These are phyloP conservation scores for Motacilla tschutschensis DNA, from an alignment of 2,113 vertebrate species.

Conservation along the genomic window DNA sequence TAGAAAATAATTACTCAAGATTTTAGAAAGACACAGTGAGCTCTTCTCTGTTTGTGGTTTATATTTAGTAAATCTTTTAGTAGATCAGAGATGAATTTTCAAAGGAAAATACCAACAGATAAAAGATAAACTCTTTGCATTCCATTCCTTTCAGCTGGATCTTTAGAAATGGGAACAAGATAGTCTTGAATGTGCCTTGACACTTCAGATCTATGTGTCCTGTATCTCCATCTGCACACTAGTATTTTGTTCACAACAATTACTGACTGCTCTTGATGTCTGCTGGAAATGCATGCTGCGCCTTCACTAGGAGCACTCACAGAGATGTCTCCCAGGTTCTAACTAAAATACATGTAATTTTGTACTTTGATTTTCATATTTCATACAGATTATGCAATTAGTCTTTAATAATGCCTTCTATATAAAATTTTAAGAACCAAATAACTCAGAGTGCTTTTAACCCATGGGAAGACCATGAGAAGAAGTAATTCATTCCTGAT, in stretches of 20 bases:
- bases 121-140: slow-evolving; percentile 14
- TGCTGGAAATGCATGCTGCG: background rate
- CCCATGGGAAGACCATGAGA: background rate
- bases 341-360: background rate
- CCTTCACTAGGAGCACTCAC: background rate
- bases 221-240: background rate
- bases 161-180: slow-evolving; percentile 49
- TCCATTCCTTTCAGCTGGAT: slow-evolving; percentile 30
- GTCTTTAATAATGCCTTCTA: background rate
- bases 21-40: background rate
- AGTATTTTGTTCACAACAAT: slow-evolving; percentile 5
- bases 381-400: background rate
- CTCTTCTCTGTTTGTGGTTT: background rate
- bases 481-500: background rate
- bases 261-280: background rate
- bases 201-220: slow-evolving; percentile 14
- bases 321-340: background rate
- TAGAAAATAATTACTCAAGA: background rate
- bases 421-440: background rate
- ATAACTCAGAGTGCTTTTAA: background rate
- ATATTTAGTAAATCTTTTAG: background rate
- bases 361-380: background rate
- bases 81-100: background rate
- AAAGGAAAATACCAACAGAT: slow-evolving; percentile 1
- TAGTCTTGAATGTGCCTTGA: slow-evolving; percentile 21